Evolutionary conservation across 1,140 invertebrate genomes (phyloP).

Genomic region (Penaeus vannamei): DNA sequence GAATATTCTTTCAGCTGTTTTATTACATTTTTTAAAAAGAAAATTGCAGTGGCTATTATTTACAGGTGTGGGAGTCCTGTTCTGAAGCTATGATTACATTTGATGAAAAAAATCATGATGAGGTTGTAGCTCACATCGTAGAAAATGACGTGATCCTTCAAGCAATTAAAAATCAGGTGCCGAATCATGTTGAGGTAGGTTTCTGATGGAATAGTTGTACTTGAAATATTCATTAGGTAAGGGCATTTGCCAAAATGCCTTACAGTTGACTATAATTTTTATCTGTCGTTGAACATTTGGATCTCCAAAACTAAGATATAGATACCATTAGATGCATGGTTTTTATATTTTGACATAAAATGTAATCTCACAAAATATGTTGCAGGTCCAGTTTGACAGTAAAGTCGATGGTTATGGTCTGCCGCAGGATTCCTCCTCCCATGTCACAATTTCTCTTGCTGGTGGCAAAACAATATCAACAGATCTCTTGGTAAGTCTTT

Average conservation of each 20-base stretch:
- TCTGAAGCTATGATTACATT: slow-evolving; percentile 91
- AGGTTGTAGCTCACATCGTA: slow-evolving; percentile 91
- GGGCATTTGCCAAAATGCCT: no score
- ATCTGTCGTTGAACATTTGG: no score
- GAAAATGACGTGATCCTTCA: slow-evolving; percentile 92
- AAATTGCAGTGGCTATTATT: background rate
- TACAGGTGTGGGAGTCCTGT: slow-evolving; percentile 90
- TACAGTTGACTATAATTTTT: no score
- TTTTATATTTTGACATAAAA: no score
- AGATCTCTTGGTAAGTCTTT: slow-evolving; percentile 54
- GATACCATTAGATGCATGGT: no score
- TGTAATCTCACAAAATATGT: slow-evolving; percentile 39
- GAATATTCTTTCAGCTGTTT: background rate
- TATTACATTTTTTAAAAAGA: slow-evolving; percentile 36
- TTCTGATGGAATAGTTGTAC: background rate
- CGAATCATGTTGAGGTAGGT: slow-evolving; percentile 56
- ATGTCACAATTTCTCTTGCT: slow-evolving; percentile 43
- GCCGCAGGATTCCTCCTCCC: slow-evolving; percentile 27
- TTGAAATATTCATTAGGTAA: no score
- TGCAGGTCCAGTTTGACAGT: slow-evolving; percentile 56
- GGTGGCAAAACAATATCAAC: slow-evolving; percentile 49
- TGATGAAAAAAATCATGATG: slow-evolving; percentile 78
- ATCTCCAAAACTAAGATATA: no score
- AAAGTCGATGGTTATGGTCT: slow-evolving; percentile 52
- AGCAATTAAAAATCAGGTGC: slow-evolving; percentile 78